phyloP scores from a whole-genome alignment of 2,888 invertebrate species.

The Eurytoma adleriae region DNA sequence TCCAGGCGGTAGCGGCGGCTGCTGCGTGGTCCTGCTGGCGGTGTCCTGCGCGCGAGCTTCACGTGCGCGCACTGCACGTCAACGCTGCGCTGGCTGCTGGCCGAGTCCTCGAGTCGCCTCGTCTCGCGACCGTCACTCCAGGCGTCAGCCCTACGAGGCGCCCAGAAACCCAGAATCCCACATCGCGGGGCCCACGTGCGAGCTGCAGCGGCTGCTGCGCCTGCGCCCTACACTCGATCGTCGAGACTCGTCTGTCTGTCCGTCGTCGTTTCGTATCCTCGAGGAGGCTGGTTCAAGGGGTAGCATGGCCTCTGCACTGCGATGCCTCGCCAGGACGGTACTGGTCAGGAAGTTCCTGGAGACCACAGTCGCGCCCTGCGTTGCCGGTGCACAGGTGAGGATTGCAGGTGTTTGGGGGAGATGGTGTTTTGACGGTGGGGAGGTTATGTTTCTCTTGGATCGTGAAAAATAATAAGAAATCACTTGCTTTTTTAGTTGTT shows the following conservation, averaged over 20 bases:
- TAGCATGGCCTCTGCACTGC: slow-evolving; percentile 30
- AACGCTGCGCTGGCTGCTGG: background rate
- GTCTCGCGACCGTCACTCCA: slow-evolving; percentile 10
- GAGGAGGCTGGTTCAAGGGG: background rate
- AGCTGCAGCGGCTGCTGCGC: slow-evolving; percentile 4
- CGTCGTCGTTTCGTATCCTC: background rate
- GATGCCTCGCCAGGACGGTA: background rate
- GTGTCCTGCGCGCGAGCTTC: slow-evolving; percentile 12
- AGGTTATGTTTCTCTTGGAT: slow-evolving; percentile 11
- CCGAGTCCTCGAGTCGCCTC: background rate
- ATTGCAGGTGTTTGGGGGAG: background rate
- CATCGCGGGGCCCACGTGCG: background rate
- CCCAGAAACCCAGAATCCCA: no score
- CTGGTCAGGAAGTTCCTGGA: background rate
- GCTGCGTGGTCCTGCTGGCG: background rate
- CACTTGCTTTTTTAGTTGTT: background rate
- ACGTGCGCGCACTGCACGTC: slow-evolving; percentile 3
- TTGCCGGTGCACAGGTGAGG: background rate
- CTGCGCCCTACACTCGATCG: background rate
- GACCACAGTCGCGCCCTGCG: background rate
- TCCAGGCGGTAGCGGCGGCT: background rate
- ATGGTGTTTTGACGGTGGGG: background rate
- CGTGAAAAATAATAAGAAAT: background rate
- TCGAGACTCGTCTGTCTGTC: background rate
- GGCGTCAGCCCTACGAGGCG: background rate